Conservation (phyloP, 2,113 vertebrate genomes). For the Myodes glareolus region DNA sequence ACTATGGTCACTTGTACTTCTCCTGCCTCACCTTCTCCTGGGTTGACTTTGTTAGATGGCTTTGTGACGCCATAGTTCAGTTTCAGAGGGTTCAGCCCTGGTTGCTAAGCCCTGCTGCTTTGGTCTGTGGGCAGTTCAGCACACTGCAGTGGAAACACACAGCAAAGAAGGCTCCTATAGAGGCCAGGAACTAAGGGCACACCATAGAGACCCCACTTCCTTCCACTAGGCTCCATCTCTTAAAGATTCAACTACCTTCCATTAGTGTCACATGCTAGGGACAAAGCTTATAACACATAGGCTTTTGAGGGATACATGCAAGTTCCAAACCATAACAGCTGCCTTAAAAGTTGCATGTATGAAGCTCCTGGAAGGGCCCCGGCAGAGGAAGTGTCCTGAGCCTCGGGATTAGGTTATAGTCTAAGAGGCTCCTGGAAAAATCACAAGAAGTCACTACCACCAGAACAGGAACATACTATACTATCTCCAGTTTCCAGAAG, state of each 20-base stretch:
- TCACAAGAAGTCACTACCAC: too few species aligned
- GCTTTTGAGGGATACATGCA: background rate
- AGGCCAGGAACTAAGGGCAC: background rate
- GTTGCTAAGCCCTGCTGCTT: background rate
- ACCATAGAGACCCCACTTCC: background rate
- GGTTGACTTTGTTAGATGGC: background rate
- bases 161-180: background rate
- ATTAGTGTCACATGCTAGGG: too few species aligned
- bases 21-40: too few species aligned
- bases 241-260: background rate
- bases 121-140: background rate
- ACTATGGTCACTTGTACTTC: background rate
- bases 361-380: accelerated
- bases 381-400: background rate
- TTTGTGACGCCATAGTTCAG: background rate
- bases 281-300: background rate
- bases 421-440: background rate
- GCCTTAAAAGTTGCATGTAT: accelerated
- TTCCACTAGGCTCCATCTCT: background rate
- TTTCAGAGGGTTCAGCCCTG: background rate
- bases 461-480: background rate
- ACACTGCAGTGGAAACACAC: background rate
- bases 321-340: background rate
- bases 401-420: accelerated
- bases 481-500: background rate